Percentiles rank a stretch among this genome's conserved stretches.
phyloP scores from a whole-genome alignment of 2,888 invertebrate species.

The Ethmia dodecea region DNA sequence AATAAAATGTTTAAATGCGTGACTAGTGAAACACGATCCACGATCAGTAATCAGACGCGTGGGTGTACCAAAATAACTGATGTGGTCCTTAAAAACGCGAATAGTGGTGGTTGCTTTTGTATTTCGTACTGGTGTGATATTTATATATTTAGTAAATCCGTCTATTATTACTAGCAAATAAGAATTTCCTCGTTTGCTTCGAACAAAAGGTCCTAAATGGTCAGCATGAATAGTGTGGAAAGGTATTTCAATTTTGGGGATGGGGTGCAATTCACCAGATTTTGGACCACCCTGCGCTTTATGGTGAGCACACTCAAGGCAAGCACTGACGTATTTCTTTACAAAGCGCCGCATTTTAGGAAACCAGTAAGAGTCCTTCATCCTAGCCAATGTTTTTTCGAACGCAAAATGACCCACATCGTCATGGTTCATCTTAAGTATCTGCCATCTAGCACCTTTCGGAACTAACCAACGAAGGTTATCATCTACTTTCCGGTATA shows the following conservation, averaged over 20 bases:
- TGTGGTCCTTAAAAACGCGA: no score
- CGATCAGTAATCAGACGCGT: no score
- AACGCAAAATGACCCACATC: conserved; percentile 21
- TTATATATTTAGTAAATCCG: conserved; percentile 15
- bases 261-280: conserved; percentile 19
- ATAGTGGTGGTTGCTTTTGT: conserved; percentile 7
- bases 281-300: conserved; percentile 3
- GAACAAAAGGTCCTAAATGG: conserved; percentile 39
- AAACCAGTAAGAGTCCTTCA: conserved; percentile 4
- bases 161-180: conserved; percentile 11
- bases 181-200: background rate
- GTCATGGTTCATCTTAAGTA: conserved; percentile 21
- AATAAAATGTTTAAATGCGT: no score
- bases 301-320: conserved; percentile 5
- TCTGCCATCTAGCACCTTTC: conserved; percentile 19
- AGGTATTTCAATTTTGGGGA: conserved; percentile 32
- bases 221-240: conserved; percentile 42
- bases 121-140: conserved; percentile 13
- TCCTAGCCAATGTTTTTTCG: conserved; percentile 15
- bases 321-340: conserved; percentile 13
- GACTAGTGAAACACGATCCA: no score
- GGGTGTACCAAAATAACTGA: conserved; percentile 5
- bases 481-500: conserved; percentile 14
- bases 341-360: conserved; percentile 11
- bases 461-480: conserved; percentile 21